phyloP scores from a whole-genome alignment of 1,140 invertebrate species.

The Apis florea region DNA sequence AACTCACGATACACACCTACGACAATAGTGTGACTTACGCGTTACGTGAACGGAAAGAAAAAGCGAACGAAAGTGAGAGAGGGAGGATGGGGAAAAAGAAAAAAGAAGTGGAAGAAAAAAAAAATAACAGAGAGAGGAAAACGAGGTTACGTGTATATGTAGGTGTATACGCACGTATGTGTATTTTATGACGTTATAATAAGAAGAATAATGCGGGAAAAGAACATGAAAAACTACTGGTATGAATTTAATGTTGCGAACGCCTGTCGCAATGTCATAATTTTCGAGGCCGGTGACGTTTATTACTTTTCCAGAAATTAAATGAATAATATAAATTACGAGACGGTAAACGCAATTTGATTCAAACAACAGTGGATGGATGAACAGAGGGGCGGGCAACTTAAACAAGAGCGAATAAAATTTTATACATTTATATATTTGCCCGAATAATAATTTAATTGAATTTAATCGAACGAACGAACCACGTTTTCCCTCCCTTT shows the following conservation, averaged over 20 bases:
- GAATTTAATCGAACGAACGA: background rate
- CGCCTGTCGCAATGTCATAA: background rate
- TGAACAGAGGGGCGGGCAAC: background rate
- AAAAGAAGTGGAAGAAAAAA: background rate
- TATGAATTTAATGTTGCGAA: slow-evolving; percentile 1
- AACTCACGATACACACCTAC: no score
- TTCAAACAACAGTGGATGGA: background rate
- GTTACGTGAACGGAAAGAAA: background rate
- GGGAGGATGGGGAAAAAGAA: background rate
- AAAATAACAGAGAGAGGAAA: background rate
- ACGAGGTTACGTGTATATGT: background rate
- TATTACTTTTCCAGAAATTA: slow-evolving; percentile 10
- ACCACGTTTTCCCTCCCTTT: background rate
- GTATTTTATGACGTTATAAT: background rate
- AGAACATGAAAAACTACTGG: background rate
- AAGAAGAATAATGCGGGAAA: background rate
- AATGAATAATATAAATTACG: slow-evolving; percentile 13
- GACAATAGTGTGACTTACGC: no score
- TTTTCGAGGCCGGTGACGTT: slow-evolving; percentile 9
- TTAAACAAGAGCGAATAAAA: background rate
- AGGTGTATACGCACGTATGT: background rate
- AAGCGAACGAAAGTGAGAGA: background rate
- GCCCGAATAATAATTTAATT: background rate
- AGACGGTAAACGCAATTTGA: slow-evolving; percentile 11
- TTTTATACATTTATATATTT: slow-evolving; percentile 1